phyloP scores from a whole-genome alignment of 2,113 vertebrate species.

The Neopipo cinnamomea region DNA sequence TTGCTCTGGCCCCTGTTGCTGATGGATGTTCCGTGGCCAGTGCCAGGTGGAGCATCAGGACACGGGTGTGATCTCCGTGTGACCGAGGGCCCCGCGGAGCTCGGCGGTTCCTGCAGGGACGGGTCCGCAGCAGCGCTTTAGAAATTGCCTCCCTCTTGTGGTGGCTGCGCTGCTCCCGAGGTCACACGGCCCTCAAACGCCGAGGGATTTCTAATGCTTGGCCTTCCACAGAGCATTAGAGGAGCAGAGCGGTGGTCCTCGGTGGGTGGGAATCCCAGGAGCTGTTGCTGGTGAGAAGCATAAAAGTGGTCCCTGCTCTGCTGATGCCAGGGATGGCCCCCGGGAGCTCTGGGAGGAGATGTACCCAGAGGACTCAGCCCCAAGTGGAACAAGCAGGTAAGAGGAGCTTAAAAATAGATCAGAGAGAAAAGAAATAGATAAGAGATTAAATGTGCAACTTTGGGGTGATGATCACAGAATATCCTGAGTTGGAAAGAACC shows the following conservation, averaged over 20 bases:
- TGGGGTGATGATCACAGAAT: no score
- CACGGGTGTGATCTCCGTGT: not conserved
- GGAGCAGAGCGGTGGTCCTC: not conserved
- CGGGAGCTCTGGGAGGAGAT: not conserved
- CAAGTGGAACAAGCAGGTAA: not conserved
- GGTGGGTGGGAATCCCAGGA: not conserved
- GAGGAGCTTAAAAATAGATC: not conserved
- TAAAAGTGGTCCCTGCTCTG: not conserved
- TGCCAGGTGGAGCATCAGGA: not conserved
- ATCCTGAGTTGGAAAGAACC: not conserved
- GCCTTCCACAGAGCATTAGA: not conserved
- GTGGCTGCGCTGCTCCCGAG: not conserved
- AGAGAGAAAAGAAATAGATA: not conserved
- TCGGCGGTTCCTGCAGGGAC: not conserved
- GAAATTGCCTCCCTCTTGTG: not conserved
- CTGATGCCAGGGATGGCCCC: not conserved
- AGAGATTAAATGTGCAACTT: not conserved
- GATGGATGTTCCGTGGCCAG: not conserved
- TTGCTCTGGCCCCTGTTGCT: accelerated
- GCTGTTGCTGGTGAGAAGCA: not conserved
- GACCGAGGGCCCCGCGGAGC: not conserved
- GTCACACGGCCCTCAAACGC: not conserved
- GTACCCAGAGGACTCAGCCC: not conserved
- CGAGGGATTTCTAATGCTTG: accelerated
- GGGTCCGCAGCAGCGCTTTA: accelerated